These are phyloP conservation scores for Hemiprocne comata DNA, from an alignment of 2,113 vertebrate genomes.

Conservation along the genomic window DNA sequence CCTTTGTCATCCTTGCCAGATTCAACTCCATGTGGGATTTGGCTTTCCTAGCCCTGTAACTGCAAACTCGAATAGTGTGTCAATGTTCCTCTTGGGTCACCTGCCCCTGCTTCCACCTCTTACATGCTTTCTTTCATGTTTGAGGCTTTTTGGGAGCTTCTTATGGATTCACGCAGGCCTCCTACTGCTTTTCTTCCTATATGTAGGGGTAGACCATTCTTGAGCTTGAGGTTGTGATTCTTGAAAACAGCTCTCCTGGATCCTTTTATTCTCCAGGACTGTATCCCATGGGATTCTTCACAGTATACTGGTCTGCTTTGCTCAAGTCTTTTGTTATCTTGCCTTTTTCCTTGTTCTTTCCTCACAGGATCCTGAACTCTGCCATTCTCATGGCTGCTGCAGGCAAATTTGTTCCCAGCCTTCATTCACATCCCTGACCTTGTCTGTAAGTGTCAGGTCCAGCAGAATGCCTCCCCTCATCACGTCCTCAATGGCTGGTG, in stretches of 20 bases:
- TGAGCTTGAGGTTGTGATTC: neutral
- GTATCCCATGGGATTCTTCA: neutral
- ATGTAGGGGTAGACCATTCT: neutral
- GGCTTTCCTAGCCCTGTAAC: neutral
- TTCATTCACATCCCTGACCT: neutral
- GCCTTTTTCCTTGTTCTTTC: neutral
- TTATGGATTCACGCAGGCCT: neutral
- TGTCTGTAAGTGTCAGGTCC: neutral
- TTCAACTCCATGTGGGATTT: neutral
- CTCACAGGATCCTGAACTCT: neutral
- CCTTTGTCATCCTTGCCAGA: neutral
- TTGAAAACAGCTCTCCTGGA: neutral
- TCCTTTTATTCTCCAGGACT: neutral
- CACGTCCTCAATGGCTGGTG: neutral
- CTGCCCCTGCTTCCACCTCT: too few species aligned
- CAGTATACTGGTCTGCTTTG: neutral
- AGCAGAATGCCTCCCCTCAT: neutral
- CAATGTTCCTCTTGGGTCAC: neutral
- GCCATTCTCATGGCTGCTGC: neutral
- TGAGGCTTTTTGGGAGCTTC: neutral
- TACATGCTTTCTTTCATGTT: neutral
- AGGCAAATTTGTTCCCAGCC: neutral
- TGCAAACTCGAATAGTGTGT: neutral
- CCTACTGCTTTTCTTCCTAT: neutral
- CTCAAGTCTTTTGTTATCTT: neutral